Conservation (phyloP, 2,888 invertebrate genomes). For the Lissonota sp. region DNA sequence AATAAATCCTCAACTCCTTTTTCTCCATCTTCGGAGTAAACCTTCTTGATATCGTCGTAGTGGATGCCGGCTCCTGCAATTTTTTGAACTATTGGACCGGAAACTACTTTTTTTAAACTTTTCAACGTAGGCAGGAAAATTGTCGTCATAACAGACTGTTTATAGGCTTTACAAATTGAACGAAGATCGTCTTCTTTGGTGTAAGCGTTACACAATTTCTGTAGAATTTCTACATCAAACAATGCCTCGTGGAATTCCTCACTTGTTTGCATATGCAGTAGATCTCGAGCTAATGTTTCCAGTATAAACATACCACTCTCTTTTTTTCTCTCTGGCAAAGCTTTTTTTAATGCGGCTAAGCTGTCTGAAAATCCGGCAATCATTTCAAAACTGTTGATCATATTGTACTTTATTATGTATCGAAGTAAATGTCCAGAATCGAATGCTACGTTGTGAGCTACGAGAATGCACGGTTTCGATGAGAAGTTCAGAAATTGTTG, state of each 20-base stretch:
- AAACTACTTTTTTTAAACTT: constrained; percentile 36
- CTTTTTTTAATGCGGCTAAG: constrained; percentile 38
- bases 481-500: constrained; percentile 32
- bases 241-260: constrained; percentile 6
- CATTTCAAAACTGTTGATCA: constrained; percentile 49
- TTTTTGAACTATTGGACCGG: constrained; percentile 38
- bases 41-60: constrained; percentile 16
- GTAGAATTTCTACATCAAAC: constrained; percentile 53
- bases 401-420: constrained; percentile 35
- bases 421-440: constrained; percentile 51
- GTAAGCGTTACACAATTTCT: constrained; percentile 26
- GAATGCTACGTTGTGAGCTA: constrained; percentile 60
- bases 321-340: constrained; percentile 20
- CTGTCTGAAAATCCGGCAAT: constrained; percentile 58
- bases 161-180: constrained; percentile 19
- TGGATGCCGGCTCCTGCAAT: constrained; percentile 33
- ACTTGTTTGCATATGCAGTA: not conserved
- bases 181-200: constrained; percentile 21
- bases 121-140: constrained; percentile 23
- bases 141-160: constrained; percentile 23
- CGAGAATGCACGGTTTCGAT: constrained; percentile 45
- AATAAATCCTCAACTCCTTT: constrained; percentile 29
- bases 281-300: not conserved
- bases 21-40: constrained; percentile 34
- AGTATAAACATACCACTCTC: no score